A percentile compares a stretch with the other conserved stretches of the same genome.
Evolutionary conservation across 1,140 invertebrate species (phyloP).

Genomic region (Bombus waltoni): DNA sequence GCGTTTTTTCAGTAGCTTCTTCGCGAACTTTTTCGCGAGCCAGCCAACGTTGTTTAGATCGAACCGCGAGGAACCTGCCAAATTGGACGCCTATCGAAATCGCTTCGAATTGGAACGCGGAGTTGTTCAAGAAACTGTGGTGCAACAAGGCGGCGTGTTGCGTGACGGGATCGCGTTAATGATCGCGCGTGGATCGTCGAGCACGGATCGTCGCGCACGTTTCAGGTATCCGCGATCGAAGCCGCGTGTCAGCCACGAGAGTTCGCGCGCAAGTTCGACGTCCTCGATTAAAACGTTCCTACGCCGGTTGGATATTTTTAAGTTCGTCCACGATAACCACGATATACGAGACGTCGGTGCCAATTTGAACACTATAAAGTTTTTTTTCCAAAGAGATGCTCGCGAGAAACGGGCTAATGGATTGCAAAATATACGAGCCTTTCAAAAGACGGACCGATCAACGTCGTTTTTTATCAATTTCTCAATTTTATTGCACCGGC

Average conservation of each 20-base stretch:
- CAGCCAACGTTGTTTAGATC: background rate
- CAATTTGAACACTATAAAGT: background rate
- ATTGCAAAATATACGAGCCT: background rate
- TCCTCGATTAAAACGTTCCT: conserved; percentile 22
- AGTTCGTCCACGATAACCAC: conserved; percentile 30
- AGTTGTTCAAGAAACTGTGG: background rate
- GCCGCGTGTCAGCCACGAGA: background rate
- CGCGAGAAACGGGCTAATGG: background rate
- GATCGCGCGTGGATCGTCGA: background rate
- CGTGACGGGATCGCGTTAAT: no score
- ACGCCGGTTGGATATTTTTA: conserved; percentile 44
- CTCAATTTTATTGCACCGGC: background rate
- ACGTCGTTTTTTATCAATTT: background rate
- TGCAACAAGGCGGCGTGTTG: no score
- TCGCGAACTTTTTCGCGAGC: background rate
- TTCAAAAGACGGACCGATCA: background rate
- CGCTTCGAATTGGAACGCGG: background rate
- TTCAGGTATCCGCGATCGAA: background rate
- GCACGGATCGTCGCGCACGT: background rate
- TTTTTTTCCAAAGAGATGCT: conserved; percentile 1
- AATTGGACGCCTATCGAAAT: background rate
- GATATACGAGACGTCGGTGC: conserved; percentile 5
- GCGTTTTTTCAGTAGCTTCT: background rate
- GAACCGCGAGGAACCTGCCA: background rate
- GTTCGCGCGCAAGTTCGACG: conserved; percentile 24